Evolutionary conservation across 2,888 invertebrate species (phyloP).

Genomic region (Drosophila multiciliata): DNA sequence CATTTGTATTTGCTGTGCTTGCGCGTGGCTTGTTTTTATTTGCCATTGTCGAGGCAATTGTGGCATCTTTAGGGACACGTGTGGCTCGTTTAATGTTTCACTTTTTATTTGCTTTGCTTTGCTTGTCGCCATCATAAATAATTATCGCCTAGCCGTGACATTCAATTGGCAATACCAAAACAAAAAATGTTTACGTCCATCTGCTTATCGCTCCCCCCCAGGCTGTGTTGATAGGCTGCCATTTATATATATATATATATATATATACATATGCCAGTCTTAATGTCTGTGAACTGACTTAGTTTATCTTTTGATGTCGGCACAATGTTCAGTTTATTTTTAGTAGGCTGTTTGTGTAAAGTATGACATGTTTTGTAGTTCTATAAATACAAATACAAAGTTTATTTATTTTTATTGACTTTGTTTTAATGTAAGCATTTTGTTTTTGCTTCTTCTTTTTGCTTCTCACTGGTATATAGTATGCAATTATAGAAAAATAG

Average conservation of each 20-base stretch:
- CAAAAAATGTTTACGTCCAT: neutral
- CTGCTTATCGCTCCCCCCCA: neutral
- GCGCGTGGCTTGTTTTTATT: constrained; percentile 55
- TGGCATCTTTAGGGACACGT: constrained; percentile 80
- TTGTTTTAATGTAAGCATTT: constrained; percentile 18
- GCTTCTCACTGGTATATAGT: constrained; percentile 44
- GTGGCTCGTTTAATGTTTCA: constrained; percentile 69
- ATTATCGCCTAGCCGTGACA: constrained; percentile 60
- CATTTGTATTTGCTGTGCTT: constrained; percentile 15
- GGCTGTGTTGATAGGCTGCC: constrained; percentile 16
- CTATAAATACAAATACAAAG: constrained; percentile 46
- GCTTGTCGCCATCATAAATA: constrained; percentile 61
- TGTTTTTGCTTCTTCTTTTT: neutral
- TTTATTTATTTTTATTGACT: constrained; percentile 40
- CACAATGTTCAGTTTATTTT: constrained; percentile 12
- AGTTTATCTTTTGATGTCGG: constrained; percentile 19
- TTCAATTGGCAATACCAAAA: constrained; percentile 53
- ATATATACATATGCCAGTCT: constrained; percentile 9
- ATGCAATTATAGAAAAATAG: no score
- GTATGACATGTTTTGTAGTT: constrained; percentile 36
- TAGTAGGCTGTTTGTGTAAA: neutral
- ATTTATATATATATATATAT: neutral
- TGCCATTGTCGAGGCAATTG: constrained; percentile 60
- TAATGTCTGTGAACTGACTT: neutral
- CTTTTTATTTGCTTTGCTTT: constrained; percentile 54